These are phyloP conservation scores for Sylvicola cinctus DNA, from an alignment of 2,888 invertebrate species.

Conservation along the genomic window DNA sequence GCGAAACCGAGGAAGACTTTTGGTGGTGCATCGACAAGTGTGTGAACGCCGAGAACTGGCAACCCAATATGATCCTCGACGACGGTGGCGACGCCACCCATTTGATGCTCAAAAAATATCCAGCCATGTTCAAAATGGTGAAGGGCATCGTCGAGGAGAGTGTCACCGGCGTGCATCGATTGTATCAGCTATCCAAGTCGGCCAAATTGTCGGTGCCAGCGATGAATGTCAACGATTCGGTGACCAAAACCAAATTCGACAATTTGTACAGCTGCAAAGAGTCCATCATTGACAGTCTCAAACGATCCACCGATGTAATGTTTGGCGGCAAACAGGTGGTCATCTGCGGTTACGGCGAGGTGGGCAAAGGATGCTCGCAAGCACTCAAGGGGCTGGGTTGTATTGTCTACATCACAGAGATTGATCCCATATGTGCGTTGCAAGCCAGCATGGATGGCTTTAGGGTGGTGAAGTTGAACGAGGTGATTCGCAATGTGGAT, in stretches of 20 bases:
- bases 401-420: slow-evolving; percentile 74
- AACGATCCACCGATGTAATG: slow-evolving; percentile 59
- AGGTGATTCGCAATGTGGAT: slow-evolving; percentile 82
- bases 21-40: slow-evolving; percentile 99
- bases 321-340: slow-evolving; percentile 94
- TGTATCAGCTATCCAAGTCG: slow-evolving; percentile 88
- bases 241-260: slow-evolving; percentile 95
- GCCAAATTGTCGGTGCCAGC: slow-evolving; percentile 88
- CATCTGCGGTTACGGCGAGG: slow-evolving; percentile 93
- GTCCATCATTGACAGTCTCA: slow-evolving; percentile 56
- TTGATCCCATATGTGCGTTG: slow-evolving; percentile 92
- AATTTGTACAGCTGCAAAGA: slow-evolving; percentile 91
- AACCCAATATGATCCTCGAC: slow-evolving; percentile 94
- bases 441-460: slow-evolving; percentile 94
- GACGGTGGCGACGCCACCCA: slow-evolving; percentile 96
- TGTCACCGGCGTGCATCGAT: slow-evolving; percentile 91
- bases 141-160: slow-evolving; percentile 96
- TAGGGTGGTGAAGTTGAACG: slow-evolving; percentile 82
- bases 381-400: slow-evolving; percentile 87
- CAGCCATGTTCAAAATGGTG: slow-evolving; percentile 78
- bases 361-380: slow-evolving; percentile 92
- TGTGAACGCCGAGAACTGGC: slow-evolving; percentile 80
- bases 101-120: slow-evolving; percentile 88
- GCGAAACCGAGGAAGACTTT: slow-evolving; percentile 93
- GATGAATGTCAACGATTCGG: slow-evolving; percentile 97